Conservation (phyloP, 2,888 invertebrate genomes). For the Buathra laborator region DNA sequence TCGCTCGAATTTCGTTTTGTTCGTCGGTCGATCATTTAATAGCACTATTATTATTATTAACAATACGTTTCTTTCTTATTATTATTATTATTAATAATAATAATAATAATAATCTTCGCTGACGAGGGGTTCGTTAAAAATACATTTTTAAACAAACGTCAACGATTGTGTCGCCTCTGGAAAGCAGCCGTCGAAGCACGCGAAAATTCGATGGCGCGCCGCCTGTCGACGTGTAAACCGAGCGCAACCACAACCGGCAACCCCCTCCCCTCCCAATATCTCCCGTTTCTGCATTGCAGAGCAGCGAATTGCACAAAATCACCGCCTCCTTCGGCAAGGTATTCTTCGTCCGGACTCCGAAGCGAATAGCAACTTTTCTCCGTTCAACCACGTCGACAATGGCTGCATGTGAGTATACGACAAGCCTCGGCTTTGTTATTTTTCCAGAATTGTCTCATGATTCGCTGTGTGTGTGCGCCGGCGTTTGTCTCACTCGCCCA, state of each 20-base stretch:
- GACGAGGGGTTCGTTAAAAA: too few species aligned
- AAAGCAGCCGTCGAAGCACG: slow-evolving; percentile 17
- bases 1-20: too few species aligned
- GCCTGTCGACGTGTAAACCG: slow-evolving; percentile 56
- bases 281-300: neutral
- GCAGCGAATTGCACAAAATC: neutral
- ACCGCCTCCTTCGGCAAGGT: neutral
- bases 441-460: neutral
- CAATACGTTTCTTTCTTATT: too few species aligned
- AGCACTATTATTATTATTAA: too few species aligned
- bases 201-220: slow-evolving; percentile 30
- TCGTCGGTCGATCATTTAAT: too few species aligned
- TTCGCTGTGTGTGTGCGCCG: neutral
- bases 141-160: too few species aligned
- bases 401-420: slow-evolving; percentile 59
- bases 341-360: slow-evolving; percentile 13
- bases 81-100: too few species aligned
- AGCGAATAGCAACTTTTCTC: slow-evolving; percentile 29
- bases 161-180: slow-evolving; percentile 58
- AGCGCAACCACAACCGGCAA: neutral
- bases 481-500: neutral
- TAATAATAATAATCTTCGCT: too few species aligned
- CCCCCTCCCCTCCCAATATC: neutral
- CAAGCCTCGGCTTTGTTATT: neutral
- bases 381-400: slow-evolving; percentile 40